Conservation (phyloP, 1,140 invertebrate species). For the Drosophila watanabei region DNA sequence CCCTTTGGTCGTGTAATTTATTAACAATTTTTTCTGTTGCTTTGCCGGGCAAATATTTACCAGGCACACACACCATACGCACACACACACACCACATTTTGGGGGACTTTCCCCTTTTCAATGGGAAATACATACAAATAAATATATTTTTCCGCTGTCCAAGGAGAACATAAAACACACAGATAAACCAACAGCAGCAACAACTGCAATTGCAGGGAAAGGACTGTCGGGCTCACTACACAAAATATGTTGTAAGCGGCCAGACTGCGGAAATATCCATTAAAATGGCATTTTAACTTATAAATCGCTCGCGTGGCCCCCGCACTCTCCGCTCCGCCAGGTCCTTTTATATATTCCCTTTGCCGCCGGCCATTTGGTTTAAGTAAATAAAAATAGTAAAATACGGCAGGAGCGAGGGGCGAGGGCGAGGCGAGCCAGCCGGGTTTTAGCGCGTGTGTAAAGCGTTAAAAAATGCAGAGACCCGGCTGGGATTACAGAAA, state of each 20-base stretch:
- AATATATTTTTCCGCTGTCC: conserved; percentile 53
- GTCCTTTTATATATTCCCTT: conserved; percentile 65
- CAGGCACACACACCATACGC: conserved; percentile 9
- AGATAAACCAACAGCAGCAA: conserved; percentile 43
- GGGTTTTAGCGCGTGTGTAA: conserved; percentile 54
- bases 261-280: conserved; percentile 79
- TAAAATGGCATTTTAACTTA: conserved; percentile 84
- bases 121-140: conserved; percentile 58
- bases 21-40: conserved; percentile 47
- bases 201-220: conserved; percentile 30
- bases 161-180: conserved; percentile 51
- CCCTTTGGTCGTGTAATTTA: conserved; percentile 61
- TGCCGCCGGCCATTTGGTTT: conserved; percentile 67
- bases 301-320: conserved; percentile 67
- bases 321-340: neutral
- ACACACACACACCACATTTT: neutral
- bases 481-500: conserved; percentile 60
- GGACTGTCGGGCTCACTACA: conserved; percentile 29
- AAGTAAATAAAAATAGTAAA: conserved; percentile 63
- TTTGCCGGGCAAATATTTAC: conserved; percentile 48
- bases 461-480: conserved; percentile 56
- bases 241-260: conserved; percentile 72
- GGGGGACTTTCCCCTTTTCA: conserved; percentile 19
- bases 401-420: neutral
- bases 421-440: neutral